A percentile compares a stretch with the other conserved stretches of the same genome.
Evolutionary conservation across 2,888 invertebrate species (phyloP).

Genomic region (Oasisia sp.): DNA sequence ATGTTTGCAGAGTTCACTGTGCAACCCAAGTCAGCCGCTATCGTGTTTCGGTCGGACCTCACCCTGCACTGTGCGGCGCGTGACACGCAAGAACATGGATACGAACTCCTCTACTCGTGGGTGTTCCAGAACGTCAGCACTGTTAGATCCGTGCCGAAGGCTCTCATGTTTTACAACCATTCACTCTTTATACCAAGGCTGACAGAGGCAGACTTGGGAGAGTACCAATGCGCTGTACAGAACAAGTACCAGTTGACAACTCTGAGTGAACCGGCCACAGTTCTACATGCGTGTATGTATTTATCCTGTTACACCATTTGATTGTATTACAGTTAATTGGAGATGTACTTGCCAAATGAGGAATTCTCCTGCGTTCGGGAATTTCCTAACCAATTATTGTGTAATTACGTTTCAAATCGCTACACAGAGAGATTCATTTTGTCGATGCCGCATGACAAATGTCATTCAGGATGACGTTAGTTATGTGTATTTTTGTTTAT

Average conservation of each 20-base stretch:
- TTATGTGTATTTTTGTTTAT: no score
- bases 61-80: not conserved
- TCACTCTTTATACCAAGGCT: not conserved
- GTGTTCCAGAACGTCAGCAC: not conserved
- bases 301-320: not conserved
- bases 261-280: not conserved
- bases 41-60: not conserved
- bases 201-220: not conserved
- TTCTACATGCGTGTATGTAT: not conserved
- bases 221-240: not conserved
- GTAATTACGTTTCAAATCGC: no score
- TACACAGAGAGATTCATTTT: no score
- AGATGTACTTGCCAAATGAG: no score
- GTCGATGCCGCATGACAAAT: no score
- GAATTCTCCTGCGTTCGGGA: no score
- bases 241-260: not conserved
- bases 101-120: not conserved
- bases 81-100: not conserved
- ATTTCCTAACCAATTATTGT: no score
- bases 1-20: not conserved
- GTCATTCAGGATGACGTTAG: no score
- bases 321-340: not conserved
- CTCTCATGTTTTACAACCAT: not conserved
- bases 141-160: not conserved
- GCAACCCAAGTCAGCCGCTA: not conserved